Evolutionary conservation across 2,797 vertebrate genomes (phyloP).

Genomic region (Micromesistius poutassou): DNA sequence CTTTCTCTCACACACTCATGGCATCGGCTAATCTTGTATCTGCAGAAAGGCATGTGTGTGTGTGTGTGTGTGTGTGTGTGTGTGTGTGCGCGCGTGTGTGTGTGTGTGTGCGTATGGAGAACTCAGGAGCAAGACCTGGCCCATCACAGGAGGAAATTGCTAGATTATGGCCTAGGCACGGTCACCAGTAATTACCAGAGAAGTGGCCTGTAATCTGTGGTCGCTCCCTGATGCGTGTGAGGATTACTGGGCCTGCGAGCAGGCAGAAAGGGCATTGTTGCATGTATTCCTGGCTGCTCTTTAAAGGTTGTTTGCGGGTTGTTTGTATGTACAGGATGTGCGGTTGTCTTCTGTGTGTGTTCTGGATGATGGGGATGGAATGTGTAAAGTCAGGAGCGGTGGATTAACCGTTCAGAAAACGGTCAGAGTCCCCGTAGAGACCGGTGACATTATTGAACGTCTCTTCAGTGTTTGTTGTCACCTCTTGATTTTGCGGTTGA

Average conservation of each 20-base stretch:
- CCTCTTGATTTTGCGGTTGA: no score
- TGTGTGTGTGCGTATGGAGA: constrained; percentile 28
- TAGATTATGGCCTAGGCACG: constrained; percentile 74
- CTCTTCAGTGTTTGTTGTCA: no score
- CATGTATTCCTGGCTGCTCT: constrained; percentile 29
- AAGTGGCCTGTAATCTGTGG: constrained; percentile 79
- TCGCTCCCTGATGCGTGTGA: constrained; percentile 66
- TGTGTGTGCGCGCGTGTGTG: constrained; percentile 22
- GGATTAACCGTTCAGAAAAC: neutral
- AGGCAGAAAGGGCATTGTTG: constrained; percentile 57
- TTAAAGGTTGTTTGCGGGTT: constrained; percentile 7
- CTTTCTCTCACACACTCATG: constrained; percentile 4
- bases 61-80: constrained; percentile 29
- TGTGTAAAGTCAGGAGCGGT: neutral
- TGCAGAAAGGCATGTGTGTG: constrained; percentile 46
- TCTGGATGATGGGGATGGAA: neutral
- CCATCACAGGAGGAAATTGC: constrained; percentile 73
- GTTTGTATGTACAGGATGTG: neutral
- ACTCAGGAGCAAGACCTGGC: constrained; percentile 57
- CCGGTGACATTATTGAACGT: neutral
- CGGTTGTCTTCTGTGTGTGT: neutral
- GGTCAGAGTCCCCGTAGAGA: neutral
- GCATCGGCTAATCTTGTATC: constrained; percentile 55
- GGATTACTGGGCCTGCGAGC: constrained; percentile 61
- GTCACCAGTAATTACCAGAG: constrained; percentile 74